These are phyloP conservation scores for Polyommatus iphigenia DNA, from an alignment of 2,888 invertebrate genomes.

Conservation along the genomic window DNA sequence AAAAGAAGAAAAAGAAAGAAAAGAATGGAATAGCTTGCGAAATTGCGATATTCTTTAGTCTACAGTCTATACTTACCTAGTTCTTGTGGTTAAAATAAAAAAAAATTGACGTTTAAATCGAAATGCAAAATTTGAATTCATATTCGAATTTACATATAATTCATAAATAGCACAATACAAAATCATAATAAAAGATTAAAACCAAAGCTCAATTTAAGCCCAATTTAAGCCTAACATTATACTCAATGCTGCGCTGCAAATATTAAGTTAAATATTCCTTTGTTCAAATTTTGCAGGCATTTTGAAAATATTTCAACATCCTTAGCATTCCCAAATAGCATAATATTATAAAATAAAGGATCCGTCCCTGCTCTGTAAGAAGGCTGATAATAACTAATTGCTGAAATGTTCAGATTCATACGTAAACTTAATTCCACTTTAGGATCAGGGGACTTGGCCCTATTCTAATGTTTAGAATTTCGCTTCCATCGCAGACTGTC, in stretches of 20 bases:
- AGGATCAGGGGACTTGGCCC: too few relatives aligned
- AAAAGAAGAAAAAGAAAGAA: too few relatives aligned
- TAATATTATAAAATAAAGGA: neutral
- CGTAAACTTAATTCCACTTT: too few relatives aligned
- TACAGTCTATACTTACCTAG: too few relatives aligned
- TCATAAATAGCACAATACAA: too few relatives aligned
- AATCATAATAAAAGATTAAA: neutral
- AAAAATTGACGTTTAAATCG: neutral
- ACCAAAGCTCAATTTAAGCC: neutral
- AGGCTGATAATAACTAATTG: too few relatives aligned
- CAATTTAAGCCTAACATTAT: neutral
- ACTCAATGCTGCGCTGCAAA: neutral
- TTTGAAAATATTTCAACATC: neutral
- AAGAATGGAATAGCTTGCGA: neutral
- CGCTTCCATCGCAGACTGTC: too few relatives aligned
- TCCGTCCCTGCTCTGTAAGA: too few relatives aligned
- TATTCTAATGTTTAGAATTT: too few relatives aligned
- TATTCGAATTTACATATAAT: neutral
- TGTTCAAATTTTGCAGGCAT: neutral
- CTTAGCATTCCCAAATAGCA: neutral
- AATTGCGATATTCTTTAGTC: neutral
- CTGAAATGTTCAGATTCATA: too few relatives aligned
- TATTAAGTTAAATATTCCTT: slow-evolving; percentile 8
- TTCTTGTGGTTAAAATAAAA: neutral
- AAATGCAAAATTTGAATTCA: neutral